Base-by-base conservation (phyloP, 1,140 invertebrate species). In the Chlorops oryzae region DNA sequence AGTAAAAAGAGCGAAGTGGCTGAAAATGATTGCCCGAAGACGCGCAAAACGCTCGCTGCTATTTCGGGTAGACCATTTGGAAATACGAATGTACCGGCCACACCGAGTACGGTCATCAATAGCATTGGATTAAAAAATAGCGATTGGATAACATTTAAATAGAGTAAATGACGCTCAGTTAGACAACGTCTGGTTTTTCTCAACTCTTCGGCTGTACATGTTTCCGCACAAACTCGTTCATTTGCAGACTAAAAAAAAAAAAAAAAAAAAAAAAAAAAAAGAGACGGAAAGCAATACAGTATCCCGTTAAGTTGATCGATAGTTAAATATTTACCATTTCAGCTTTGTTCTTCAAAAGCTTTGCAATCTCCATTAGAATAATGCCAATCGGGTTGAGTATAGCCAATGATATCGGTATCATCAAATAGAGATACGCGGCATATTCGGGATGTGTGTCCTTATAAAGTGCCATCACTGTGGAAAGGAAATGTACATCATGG, bases 351-450 rank as follows among this genome's bases (percentile, higher is more conserved):
- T 52, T 79, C 48, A 63, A 67, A 65, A 58, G 78, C 76, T 72
- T 90, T 22, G 85, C 80, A 25, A 96, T 83, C 76, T 98, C 95
- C 80, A 98, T 81, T 34, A 96, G 72, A 2, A 92, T 74, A 72
- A 96, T 92, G 24, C 90, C 91, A 57, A 97, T 81, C 1, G 94
- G 93, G 75, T 98, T 98, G 15, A 98, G 76, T 52, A 97, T 85
- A 2, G 90, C 85, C 25, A 98, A 72, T 41, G 91, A 95, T 72
- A 97, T 92, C 3, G 95, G 94, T 20, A 92, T 92, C 78, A 96
- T 83, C 7, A 98, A 74, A 71, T 97, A 98, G 6, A 98, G 74
- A 73, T 96, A 97, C 2, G 83, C 80, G 2, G 90, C 79, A 78
- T 90, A 96, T 62, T 95, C 90, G 6, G 91, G 89, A 76, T 96